Evolutionary conservation across 2,888 invertebrate genomes (phyloP), one percentile per base, ranked within the genome.

Genomic region (Zygothrica quintamaculata): DNA sequence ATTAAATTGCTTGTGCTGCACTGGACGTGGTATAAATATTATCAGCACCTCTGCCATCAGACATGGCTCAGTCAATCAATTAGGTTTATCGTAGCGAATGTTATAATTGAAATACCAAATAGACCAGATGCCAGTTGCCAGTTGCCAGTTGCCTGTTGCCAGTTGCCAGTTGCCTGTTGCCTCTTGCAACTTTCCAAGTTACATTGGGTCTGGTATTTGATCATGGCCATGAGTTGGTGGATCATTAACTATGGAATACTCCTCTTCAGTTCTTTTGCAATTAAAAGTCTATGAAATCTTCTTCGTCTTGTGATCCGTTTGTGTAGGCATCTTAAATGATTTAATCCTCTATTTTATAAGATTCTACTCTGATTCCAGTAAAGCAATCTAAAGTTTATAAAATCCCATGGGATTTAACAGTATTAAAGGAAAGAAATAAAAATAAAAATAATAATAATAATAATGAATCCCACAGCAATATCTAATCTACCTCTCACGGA

Each of bases 21-120:
- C 68, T 55, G 71, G 55, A 79, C 76, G 65, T 82, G 79, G 69
- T 64, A 70, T 65, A 78, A 72, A 76, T 84, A 74, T 81, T 70
- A 80, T 80, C 80, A 73, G 74, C 84, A 79, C 80, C 84, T 79
- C 61, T 22, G 36, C 56, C 56, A 48, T 29, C 52, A 25, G 37
- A 34, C 16, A 25, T 36, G 48, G 36, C 47, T 47, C 44, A 71
- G 65, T 80, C 84, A 84, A 84, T 84, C 82, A 84, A 84, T 84
- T 81, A 84, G 71, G 71, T 74, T 70, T 66, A 75, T 74, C 76
- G 69, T 68, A 50, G 59, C 56, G 66, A 58, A 67, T 75, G 62
- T 52, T 76, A 71, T 73, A 84, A 82, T 82, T 77, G 85, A 73
- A 79, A 81, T 80, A 67, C 42, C 36, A 40, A 53, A 37, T 60